Conservation (phyloP, 2,888 invertebrate species). For the Hyppa rectilinea region DNA sequence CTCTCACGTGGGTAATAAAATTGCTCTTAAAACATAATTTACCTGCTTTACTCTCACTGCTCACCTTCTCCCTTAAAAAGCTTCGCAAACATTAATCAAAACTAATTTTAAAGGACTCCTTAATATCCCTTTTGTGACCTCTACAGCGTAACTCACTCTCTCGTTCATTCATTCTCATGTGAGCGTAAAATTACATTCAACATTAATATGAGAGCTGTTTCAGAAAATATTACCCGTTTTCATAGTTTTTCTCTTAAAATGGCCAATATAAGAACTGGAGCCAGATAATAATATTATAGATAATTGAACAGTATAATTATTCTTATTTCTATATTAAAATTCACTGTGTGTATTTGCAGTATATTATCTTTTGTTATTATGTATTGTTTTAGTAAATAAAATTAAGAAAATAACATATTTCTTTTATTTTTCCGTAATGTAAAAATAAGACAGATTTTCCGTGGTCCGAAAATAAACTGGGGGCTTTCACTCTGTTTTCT, state of each 20-base stretch:
- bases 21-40: constrained; percentile 11
- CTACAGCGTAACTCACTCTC: constrained; percentile 49
- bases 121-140: constrained; percentile 57
- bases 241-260: constrained; percentile 5
- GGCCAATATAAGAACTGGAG: constrained; percentile 3
- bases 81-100: constrained; percentile 41
- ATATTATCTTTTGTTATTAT: background rate
- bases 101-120: constrained; percentile 38
- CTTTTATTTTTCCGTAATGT: constrained; percentile 42
- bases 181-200: constrained; percentile 44
- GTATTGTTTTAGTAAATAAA: constrained; percentile 13
- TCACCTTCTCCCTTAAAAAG: constrained; percentile 15
- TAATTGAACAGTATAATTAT: background rate
- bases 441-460: constrained; percentile 36
- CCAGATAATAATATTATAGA: background rate
- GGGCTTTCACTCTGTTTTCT: constrained; percentile 37
- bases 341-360: too few species aligned
- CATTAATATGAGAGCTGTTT: constrained; percentile 12
- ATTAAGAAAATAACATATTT: too few species aligned
- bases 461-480: constrained; percentile 21
- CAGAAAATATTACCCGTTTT: constrained; percentile 16
- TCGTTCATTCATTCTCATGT: constrained; percentile 41
- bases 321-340: background rate
- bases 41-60: background rate
- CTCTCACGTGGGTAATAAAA: background rate